Evolutionary conservation across 2,888 invertebrate species (phyloP).

Genomic region (Amaurobius ferox): DNA sequence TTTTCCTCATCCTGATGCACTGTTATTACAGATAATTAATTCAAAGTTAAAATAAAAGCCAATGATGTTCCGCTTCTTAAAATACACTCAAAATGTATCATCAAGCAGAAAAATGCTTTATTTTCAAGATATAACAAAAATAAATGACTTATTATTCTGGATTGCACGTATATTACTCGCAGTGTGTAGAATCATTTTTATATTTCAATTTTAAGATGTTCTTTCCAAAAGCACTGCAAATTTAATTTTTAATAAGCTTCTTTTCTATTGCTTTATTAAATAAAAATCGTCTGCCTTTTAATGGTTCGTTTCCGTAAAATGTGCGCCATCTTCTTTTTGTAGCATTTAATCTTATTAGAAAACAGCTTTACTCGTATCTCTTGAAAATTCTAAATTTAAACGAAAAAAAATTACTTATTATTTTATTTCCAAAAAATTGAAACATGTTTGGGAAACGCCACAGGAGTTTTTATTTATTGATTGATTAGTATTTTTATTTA

Average conservation of each 20-base stretch:
- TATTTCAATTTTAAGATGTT: not conserved
- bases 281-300: too few relatives aligned
- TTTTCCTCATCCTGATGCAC: not conserved
- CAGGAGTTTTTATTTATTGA: too few relatives aligned
- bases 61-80: not conserved
- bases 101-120: not conserved
- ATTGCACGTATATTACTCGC: not conserved
- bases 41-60: not conserved
- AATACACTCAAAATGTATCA: not conserved
- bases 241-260: not conserved
- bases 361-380: too few relatives aligned
- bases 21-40: not conserved
- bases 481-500: too few relatives aligned
- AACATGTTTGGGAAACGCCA: too few relatives aligned
- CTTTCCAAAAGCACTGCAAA: not conserved
- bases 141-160: too few relatives aligned
- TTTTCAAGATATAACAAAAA: too few relatives aligned
- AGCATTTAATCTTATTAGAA: slow-evolving; percentile 5
- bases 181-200: not conserved
- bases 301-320: not conserved
- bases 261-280: too few relatives aligned
- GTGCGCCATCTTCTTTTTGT: not conserved
- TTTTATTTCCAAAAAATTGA: too few relatives aligned
- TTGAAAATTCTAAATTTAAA: too few relatives aligned
- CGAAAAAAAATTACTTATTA: too few relatives aligned